Base-by-base conservation (phyloP, 2,888 invertebrate species). In the Holacanthella duospinosa region DNA sequence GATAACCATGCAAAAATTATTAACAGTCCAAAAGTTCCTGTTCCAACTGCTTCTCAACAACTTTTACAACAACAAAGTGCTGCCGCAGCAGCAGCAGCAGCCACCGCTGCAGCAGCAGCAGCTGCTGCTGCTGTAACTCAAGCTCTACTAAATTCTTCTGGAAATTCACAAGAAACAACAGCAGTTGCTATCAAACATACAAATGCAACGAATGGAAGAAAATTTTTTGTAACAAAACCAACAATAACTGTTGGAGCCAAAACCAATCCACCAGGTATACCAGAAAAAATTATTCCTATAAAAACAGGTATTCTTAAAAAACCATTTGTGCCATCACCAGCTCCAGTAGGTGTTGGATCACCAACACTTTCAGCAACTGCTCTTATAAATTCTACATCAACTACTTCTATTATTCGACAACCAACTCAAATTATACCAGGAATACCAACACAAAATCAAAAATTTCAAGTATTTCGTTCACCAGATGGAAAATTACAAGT, bases 401-500 rank as follows among this genome's bases (percentile, higher is more conserved):
- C 19, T 21, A 4, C 21, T 48, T 4, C 21, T n/a, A 43, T 59
- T 29, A 55, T 26, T 19, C 59, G 57, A 55, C 61, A 4, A 57
- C 53, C 29, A 36, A 2, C 4, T 4, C 53, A 64, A 2, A 57
- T 64, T 55, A 60, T 65, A 6, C 29, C 62, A 24, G 44, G 43
- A 16, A 29, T 26, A 9, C 27, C 26, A 3, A 24, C 28, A 9
- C 16, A 16, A 43, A 48, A 48, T 48, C 48, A 48, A 21, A 48
- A 21, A 21, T 48, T 48, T 21, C 48, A 48, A 48, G 21, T 48
- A 4, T 85, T 92, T 74, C 86, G 91, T 70, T 86, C 89, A 0
- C 88, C 91, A 0, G 92, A 93, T 77, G 94, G 94, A 27, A 92
- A 93, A 78, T 81, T 94, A 21, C 90, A 93, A 73, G 93, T 95